phyloP scores from a whole-genome alignment of 1,140 invertebrate genomes.

The Amyelois transitella region DNA sequence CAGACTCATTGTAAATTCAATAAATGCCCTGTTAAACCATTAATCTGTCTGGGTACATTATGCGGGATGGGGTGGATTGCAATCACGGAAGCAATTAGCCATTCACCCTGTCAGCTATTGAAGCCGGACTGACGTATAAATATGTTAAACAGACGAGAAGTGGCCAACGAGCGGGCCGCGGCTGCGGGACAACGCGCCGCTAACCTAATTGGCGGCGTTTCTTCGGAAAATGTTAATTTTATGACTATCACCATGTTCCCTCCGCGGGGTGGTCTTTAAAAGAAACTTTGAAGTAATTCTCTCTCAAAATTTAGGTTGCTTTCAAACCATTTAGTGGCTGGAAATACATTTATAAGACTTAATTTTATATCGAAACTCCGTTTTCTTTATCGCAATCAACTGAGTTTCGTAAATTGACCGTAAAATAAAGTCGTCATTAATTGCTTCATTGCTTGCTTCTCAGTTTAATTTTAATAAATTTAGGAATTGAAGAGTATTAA shows the following conservation, averaged over 20 bases:
- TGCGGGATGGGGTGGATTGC: neutral
- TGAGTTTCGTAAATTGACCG: too few species aligned
- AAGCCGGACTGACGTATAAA: neutral
- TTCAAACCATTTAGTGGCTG: neutral
- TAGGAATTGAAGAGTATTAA: too few species aligned
- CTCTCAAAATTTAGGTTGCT: neutral
- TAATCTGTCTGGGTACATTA: neutral
- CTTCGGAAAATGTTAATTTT: slow-evolving; percentile 57
- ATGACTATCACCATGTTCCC: slow-evolving; percentile 23
- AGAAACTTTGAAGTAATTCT: neutral
- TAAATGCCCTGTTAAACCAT: neutral
- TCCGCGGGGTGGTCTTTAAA: neutral
- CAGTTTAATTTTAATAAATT: too few species aligned
- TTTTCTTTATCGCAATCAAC: neutral
- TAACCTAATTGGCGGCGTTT: slow-evolving; percentile 63
- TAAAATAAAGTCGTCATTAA: too few species aligned
- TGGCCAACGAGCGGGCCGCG: slow-evolving; percentile 5
- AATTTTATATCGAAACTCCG: neutral
- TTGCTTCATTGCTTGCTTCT: too few species aligned
- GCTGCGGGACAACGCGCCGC: slow-evolving; percentile 36
- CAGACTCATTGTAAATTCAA: neutral
- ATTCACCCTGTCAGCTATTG: neutral
- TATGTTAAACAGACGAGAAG: neutral
- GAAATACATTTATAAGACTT: neutral
- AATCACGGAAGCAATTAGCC: neutral